Evolutionary conservation across 2,797 vertebrate genomes (phyloP), one percentile per base, ranked within the genome.

Genomic region (Sylvia borin): DNA sequence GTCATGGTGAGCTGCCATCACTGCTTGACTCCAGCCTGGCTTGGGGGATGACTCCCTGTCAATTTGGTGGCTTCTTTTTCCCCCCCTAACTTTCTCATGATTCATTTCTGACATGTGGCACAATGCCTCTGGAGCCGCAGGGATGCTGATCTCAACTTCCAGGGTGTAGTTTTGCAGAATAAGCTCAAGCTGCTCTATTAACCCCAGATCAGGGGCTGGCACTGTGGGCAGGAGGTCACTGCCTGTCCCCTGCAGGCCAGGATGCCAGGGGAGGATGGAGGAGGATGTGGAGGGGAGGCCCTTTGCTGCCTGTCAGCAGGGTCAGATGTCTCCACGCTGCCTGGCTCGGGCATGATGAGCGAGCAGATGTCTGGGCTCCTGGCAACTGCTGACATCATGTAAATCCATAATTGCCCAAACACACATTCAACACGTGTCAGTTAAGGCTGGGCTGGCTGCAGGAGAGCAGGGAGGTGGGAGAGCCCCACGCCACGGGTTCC

Each of bases 361-460:
- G 27, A 96, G 92, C 96, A 97, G 95, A 93, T 97, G 90, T 93
- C 92, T 42, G 9, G 76, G 88, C 90, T 95, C 45, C 85, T 78
- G 84, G 85, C 91, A 92, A 57, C 77, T 95, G 90, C 95, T 97
- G 95, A 95, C 92, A 94, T 82, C 53, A 66, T 90, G 80, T 53
- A 96, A 97, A 93, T 87, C 48, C 80, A 80, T 93, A 93, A 92
- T 94, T 96, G 89, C 73, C 84, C 81, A 82, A 90, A 94, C 90
- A 87, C 87, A 53, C 77, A 47, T 83, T 78, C 86, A 96, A 84
- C 95, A 93, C 0, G 10, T 96, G 94, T 88, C 91, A 94, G 2
- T 78, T 71, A 75, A 77, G 53, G 67, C 84, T 80, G 95, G 79
- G 72, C 90, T 87, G 60, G 82, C 90, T 96, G 78, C 64, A 53